Evolutionary conservation across 2,113 vertebrate genomes (phyloP), one percentile per base, ranked within the genome.

Genomic region (Condylura cristata): DNA sequence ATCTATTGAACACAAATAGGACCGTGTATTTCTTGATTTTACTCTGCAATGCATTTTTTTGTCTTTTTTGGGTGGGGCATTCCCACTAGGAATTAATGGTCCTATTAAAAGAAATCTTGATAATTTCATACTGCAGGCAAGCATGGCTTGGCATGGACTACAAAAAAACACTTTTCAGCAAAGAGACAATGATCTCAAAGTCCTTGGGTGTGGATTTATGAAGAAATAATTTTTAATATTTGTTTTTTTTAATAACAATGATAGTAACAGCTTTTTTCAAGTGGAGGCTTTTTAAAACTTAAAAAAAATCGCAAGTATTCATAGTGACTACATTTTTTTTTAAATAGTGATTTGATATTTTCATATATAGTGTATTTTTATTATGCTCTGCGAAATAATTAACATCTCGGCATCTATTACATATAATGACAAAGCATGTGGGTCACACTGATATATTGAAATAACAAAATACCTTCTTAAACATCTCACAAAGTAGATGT

Each of bases 311-410:
- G 79, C 48, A 28, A 84, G 32, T 44, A 6, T 37, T 20, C 16
- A 51, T 41, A 20, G 48, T 85, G 71, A 60, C 1, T 92, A 5
- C 74, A 11, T 76, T 70, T 87, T 90, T 46, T 20, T 81, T 93
- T 78, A 26, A 93, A 83, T 30, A 34, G 8, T 83, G 11, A 75
- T 83, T 26, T 71, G 6, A 17, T 28, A 71, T 91, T 93, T 76
- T 79, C 83, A 46, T 17, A 79, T 39, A 72, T 60, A 63, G 28
- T 72, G 41, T 83, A n/a, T 18, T 94, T 93, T 72, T 74, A 88
- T 53, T 81, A 28, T 82, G 46, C 3, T 75, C 11, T 71, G 32
- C 37, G 44, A 81, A 78, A 8, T 90, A 91, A 61, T 82, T 30
- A 91, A 71, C 22, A 6, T 91, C 70, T 72, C 9, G 48, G 22